Evolutionary conservation across 2,888 invertebrate genomes (phyloP), one percentile per base, ranked within the genome.

Genomic region (Ectropis crepuscularia): DNA sequence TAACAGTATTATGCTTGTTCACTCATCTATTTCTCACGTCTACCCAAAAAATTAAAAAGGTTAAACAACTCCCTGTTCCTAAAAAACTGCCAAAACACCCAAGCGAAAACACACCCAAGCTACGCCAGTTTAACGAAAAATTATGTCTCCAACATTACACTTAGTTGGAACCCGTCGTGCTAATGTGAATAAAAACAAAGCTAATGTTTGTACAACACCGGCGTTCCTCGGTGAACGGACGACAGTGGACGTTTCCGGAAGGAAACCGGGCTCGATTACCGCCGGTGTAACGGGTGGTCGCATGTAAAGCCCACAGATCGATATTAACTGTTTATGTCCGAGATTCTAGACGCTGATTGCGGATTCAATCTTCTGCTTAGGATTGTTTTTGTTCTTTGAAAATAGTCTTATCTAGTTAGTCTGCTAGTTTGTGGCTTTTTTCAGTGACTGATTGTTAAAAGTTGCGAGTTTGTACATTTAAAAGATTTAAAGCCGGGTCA

Each of bases 231-330:
- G 76, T 75, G 71, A 75, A 69, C 78, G 79, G 75, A 73, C 74
- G 73, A 51, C 48, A 58, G 72, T 72, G 73, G 76, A 74, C 74
- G 78, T 78, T 74, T 74, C 85, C 88, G 90, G 90, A 90, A 90
- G 90, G 90, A 90, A 89, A 84, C 82, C 80, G 74, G 80, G 85
- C 81, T 89, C 87, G 86, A 89, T 90, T 88, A 88, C 88, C 79
- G 81, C 80, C 79, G 78, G 76, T 78, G 79, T 81, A 83, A 76
- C 80, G 77, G 81, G 81, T 80, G 83, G 80, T 82, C 85, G 81
- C 79, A 80, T 83, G 79, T 80, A 79, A 82, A 82, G 16, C 79
- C 72, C 73, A 71, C 74, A 77, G 80, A 83, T 85, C 85, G 80
- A 84, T 85, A 78, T 74, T 74, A 72, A 77, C 74, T 73, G 75